These are phyloP conservation scores for Setophaga kirtlandii DNA, from an alignment of 2,113 vertebrate species.

Conservation along the genomic window DNA sequence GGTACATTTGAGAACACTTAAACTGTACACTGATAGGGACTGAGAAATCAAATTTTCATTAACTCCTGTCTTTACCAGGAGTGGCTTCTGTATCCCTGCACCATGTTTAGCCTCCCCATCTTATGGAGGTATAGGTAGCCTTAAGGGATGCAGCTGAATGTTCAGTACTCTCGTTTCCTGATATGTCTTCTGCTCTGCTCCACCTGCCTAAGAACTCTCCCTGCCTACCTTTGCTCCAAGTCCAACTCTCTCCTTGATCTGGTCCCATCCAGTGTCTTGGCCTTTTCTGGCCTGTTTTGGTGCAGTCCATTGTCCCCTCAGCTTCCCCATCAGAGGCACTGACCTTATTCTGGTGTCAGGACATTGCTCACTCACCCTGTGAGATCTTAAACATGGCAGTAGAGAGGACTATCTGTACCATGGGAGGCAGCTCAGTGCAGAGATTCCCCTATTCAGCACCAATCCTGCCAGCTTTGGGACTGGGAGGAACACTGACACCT, in stretches of 20 bases:
- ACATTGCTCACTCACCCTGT: neutral
- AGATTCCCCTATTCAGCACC: neutral
- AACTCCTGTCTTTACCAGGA: neutral
- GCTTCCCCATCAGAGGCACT: neutral
- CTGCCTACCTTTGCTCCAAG: neutral
- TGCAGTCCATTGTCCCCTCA: neutral
- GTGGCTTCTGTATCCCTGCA: neutral
- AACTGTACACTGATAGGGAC: neutral
- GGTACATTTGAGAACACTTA: neutral
- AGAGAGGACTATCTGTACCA: neutral
- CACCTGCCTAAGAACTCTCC: neutral
- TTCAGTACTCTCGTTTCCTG: neutral
- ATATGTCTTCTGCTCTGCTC: neutral
- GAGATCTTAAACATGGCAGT: neutral
- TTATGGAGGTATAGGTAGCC: neutral
- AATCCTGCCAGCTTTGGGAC: neutral
- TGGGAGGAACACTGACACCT: neutral
- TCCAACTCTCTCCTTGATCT: neutral
- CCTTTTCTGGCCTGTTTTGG: neutral
- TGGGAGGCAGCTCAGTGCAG: neutral
- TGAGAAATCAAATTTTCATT: neutral
- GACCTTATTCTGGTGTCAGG: neutral
- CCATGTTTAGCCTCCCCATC: neutral
- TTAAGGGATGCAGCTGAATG: neutral
- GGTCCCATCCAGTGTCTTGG: neutral